Evolutionary conservation across 2,113 vertebrate genomes (phyloP), one percentile per base, ranked within the genome.

Genomic region (Saccopteryx bilineata): DNA sequence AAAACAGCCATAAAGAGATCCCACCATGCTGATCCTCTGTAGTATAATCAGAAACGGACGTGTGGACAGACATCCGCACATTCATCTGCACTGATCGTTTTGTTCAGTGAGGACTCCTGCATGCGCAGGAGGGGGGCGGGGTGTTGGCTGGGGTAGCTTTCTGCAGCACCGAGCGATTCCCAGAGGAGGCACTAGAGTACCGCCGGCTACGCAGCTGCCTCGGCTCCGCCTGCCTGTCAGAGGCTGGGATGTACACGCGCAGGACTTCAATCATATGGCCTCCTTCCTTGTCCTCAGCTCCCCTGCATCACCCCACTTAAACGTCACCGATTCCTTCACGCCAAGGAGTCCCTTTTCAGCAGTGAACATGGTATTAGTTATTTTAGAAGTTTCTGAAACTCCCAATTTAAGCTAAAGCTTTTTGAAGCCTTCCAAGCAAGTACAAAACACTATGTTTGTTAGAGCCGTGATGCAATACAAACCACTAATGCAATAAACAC

Each of bases 111-210:
- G 80, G 54, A 96, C 91, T 66, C 31, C 92, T 82, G 75, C 58
- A 60, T 46, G 39, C 39, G 39, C 96, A 96, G 83, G 82, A 60
- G 61, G 80, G 79, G 96, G 26, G 74, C 75, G 97, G 28, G 50
- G 76, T 54, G 93, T 88, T 79, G 94, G 97, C 94, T 87, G 39
- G 86, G 91, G 87, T 54, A 58, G 78, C 93, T 92, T 74, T 96
- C 96, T 98, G 98, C 97, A 99, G 97, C 97, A 92, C 97, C 84
- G 11, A 87, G 92, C 92, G 90, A 97, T 96, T 96, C 98, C 98
- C 98, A 98, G 97, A 97, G 98, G 98, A 98, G 98, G 98, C 98
- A 98, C 97, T 98, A 96, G 95, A 96, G 98, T 78, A 98, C 94
- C 94, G 96, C 97, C 87, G 79, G 97, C 97, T 92, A 96, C 39